A percentile compares a stretch with the other conserved stretches of the same genome.
These are phyloP conservation scores for Drosophila pandora DNA, from an alignment of 1,140 invertebrate genomes.

Conservation along the genomic window DNA sequence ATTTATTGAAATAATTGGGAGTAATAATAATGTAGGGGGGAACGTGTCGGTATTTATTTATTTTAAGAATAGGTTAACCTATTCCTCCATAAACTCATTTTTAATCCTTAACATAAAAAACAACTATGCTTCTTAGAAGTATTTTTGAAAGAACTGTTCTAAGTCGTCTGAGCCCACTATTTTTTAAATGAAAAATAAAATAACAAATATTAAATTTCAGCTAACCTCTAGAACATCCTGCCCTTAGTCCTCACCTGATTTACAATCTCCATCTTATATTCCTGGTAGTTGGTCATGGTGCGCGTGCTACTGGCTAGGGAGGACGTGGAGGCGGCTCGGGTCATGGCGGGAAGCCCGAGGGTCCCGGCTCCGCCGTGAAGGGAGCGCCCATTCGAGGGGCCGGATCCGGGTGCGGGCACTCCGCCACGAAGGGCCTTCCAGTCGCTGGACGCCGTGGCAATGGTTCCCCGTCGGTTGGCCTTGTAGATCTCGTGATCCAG, in stretches of 20 bases:
- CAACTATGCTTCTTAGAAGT: too few relatives aligned
- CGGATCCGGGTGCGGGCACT: background rate
- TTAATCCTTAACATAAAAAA: too few relatives aligned
- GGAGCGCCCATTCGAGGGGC: conserved; percentile 51
- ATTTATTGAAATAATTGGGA: too few relatives aligned
- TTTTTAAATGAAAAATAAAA: too few relatives aligned
- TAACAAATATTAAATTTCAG: too few relatives aligned
- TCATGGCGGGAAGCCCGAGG: conserved; percentile 47
- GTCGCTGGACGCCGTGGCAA: conserved; percentile 63
- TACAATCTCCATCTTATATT: conserved; percentile 82
- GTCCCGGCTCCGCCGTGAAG: conserved; percentile 34
- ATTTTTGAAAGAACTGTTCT: too few relatives aligned
- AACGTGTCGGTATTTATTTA: too few relatives aligned
- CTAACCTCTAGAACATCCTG: too few relatives aligned
- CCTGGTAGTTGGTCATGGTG: conserved; percentile 79
- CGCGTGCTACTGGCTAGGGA: conserved; percentile 75
- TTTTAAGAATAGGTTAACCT: too few relatives aligned
- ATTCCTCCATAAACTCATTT: too few relatives aligned
- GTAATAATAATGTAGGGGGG: too few relatives aligned
- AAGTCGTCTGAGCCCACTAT: too few relatives aligned
- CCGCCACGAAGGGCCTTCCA: conserved; percentile 61
- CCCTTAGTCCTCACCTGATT: conserved; percentile 61
- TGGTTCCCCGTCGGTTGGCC: conserved; percentile 69
- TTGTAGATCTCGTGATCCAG: conserved; percentile 76
- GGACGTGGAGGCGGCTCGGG: conserved; percentile 74